phyloP scores from a whole-genome alignment of 2,888 invertebrate species.

The Formica aserva region DNA sequence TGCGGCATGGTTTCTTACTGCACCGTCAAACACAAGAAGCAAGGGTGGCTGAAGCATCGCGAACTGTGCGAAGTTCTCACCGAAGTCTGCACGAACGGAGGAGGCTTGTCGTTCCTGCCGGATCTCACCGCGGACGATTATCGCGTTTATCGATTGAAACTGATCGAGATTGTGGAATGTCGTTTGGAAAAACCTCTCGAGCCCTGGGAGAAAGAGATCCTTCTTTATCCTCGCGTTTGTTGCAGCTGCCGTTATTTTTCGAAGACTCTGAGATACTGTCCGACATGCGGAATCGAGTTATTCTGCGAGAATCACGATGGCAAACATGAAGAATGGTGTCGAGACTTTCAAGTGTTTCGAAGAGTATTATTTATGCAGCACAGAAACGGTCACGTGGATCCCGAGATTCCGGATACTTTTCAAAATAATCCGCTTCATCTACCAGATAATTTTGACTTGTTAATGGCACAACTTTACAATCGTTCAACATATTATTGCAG shows the following conservation, averaged over 20 bases:
- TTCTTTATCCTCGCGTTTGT: conserved; percentile 90
- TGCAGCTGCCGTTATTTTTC: conserved; percentile 85
- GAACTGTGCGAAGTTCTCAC: conserved; percentile 88
- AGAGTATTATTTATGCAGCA: conserved; percentile 88
- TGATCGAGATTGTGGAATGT: conserved; percentile 88
- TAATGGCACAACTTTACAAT: conserved; percentile 86
- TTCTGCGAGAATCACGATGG: conserved; percentile 87
- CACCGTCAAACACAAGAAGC: conserved; percentile 88
- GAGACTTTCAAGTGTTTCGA: conserved; percentile 88
- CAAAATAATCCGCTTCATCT: conserved; percentile 74
- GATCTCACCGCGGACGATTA: conserved; percentile 88
- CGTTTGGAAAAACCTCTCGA: conserved; percentile 87
- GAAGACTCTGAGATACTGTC: conserved; percentile 88
- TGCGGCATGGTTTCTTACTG: conserved; percentile 90
- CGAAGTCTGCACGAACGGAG: conserved; percentile 87
- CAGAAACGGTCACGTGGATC: conserved; percentile 87
- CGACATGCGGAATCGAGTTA: conserved; percentile 88
- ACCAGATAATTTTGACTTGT: conserved; percentile 86
- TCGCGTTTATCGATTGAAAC: conserved; percentile 88
- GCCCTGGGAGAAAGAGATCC: conserved; percentile 90
- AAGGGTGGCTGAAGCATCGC: conserved; percentile 88
- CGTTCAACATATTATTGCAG: conserved; percentile 85
- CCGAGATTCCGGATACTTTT: conserved; percentile 87
- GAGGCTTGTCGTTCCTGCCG: conserved; percentile 87
- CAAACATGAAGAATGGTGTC: conserved; percentile 89